Evolutionary conservation across 2,113 vertebrate genomes (phyloP).

Genomic region (Hyla sarda): DNA sequence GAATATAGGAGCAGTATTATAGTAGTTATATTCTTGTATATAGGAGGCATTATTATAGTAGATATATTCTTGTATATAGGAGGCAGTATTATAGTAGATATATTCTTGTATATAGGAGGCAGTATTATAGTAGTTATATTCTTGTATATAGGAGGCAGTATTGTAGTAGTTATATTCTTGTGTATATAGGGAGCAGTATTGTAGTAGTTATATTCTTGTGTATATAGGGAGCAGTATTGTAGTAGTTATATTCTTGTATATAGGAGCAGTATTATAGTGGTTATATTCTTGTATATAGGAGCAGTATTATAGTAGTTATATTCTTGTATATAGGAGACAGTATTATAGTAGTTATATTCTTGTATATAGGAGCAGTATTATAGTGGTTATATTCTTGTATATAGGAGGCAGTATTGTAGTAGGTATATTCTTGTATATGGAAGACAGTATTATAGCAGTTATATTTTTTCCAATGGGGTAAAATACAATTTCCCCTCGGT

Average conservation of each 20-base stretch:
- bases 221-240: no score
- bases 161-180: slow-evolving; percentile 7
- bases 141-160: slow-evolving; percentile 4
- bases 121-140: slow-evolving; percentile 16
- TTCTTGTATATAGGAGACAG: not conserved
- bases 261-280: not conserved
- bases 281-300: not conserved
- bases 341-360: slow-evolving; percentile 3
- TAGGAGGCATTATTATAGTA: no score
- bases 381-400: not conserved
- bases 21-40: no score
- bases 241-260: not conserved
- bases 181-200: no score
- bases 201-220: no score
- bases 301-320: not conserved
- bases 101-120: not conserved
- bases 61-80: no score
- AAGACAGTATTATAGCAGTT: no score
- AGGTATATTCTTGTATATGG: no score
- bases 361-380: not conserved
- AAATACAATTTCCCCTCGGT: no score
- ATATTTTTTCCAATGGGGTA: no score
- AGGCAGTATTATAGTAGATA: not conserved
- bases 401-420: no score
- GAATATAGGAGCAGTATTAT: not conserved